Percentiles rank a stretch among this genome's conserved stretches.
phyloP scores from a whole-genome alignment of 1,140 invertebrate genomes.

The Bemisia tabaci region DNA sequence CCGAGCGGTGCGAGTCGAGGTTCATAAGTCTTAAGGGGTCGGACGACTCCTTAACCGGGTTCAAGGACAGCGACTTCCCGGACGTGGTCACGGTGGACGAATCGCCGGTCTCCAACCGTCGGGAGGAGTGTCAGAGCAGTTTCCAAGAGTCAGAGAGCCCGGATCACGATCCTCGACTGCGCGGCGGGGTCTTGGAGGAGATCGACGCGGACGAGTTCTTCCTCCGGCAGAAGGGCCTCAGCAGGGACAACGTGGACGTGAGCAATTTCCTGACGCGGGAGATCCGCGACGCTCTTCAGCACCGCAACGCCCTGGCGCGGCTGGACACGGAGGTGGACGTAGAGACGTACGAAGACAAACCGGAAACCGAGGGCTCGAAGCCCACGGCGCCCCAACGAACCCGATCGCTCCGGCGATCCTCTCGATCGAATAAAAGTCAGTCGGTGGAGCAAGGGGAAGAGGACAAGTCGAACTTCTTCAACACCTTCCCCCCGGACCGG shows the following conservation, averaged over 20 bases:
- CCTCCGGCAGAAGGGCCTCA: conserved; percentile 58
- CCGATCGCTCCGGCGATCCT: not conserved
- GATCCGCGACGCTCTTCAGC: conserved; percentile 54
- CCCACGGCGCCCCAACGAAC: not conserved
- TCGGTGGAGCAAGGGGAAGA: not conserved
- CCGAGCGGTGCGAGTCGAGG: not conserved
- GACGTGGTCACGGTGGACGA: conserved; percentile 15
- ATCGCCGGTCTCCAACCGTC: conserved; percentile 31
- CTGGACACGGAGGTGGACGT: conserved; percentile 22
- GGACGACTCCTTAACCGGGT: conserved; percentile 16
- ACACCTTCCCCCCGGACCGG: conserved; percentile 8
- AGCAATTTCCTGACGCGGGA: conserved; percentile 58
- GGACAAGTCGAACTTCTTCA: conserved; percentile 7
- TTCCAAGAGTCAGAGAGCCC: not conserved
- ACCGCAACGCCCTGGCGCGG: not conserved
- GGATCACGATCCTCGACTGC: not conserved
- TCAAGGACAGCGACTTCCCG: conserved; percentile 21
- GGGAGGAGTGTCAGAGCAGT: conserved; percentile 29
- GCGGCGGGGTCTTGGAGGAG: conserved; percentile 55
- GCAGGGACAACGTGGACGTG: conserved; percentile 63
- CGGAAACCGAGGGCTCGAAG: not conserved
- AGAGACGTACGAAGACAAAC: conserved; percentile 20
- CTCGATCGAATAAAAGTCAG: not conserved
- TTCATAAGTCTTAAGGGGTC: conserved; percentile 1
- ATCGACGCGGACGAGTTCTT: conserved; percentile 78